Percentiles rank a stretch among this genome's conserved stretches.
These are phyloP conservation scores for Lemur catta DNA, from an alignment of 2,797 vertebrate species.

Conservation along the genomic window DNA sequence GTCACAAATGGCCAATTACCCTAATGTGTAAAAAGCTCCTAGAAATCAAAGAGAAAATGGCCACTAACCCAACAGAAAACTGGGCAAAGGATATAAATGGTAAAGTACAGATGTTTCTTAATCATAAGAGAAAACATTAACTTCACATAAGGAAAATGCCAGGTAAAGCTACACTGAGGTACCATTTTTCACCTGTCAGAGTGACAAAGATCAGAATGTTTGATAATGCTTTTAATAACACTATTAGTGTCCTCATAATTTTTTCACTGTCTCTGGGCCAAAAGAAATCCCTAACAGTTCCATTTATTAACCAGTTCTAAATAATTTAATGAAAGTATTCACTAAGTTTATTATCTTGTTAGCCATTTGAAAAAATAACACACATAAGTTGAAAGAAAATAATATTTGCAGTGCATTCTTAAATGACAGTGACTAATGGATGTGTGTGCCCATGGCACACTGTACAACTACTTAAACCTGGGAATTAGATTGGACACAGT, in stretches of 20 bases:
- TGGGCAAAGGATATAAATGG: not conserved
- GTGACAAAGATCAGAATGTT: not conserved
- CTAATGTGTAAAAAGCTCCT: not conserved
- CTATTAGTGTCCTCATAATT: not conserved
- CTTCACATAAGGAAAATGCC: not conserved
- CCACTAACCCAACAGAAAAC: not conserved
- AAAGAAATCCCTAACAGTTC: conserved; percentile 1
- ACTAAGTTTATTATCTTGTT: not conserved
- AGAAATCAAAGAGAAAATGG: conserved; percentile 14
- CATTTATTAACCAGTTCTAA: not conserved
- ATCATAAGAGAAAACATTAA: not conserved
- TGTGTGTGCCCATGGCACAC: not conserved
- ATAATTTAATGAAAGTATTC: not conserved
- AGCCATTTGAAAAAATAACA: conserved; percentile 16
- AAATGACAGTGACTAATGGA: not conserved
- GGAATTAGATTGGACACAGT: not conserved
- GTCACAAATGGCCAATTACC: not conserved
- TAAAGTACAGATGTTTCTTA: conserved; percentile 12
- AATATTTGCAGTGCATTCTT: conserved; percentile 13
- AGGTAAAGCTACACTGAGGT: not conserved
- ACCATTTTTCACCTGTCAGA: not conserved
- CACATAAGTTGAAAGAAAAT: not conserved
- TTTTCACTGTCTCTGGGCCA: not conserved
- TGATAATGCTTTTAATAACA: not conserved
- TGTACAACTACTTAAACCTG: not conserved